Conservation (phyloP, 2,888 invertebrate species). For the Xestoiulus laeticollis region DNA sequence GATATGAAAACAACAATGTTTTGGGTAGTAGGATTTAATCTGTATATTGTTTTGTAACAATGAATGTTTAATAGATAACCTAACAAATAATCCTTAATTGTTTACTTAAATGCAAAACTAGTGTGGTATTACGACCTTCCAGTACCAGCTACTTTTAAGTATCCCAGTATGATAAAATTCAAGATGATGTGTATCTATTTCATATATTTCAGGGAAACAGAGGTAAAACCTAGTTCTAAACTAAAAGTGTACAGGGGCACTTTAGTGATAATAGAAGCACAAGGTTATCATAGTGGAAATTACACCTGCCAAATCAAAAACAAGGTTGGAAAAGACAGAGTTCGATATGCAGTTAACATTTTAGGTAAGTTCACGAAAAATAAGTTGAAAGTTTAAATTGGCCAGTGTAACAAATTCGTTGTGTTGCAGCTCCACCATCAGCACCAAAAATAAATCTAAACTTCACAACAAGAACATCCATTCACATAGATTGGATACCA, state of each 20-base stretch:
- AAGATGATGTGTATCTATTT: neutral
- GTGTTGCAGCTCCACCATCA: constrained; percentile 50
- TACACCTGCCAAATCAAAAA: constrained; percentile 94
- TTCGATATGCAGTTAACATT: constrained; percentile 87
- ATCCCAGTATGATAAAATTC: too few species aligned
- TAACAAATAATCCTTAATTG: too few species aligned
- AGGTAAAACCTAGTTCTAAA: constrained; percentile 48
- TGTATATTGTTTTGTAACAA: too few species aligned
- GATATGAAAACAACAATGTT: too few species aligned
- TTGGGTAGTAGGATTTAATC: too few species aligned
- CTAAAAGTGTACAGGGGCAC: constrained; percentile 74
- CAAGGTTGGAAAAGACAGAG: constrained; percentile 91
- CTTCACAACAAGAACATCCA: constrained; percentile 51
- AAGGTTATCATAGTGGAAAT: constrained; percentile 90
- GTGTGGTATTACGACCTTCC: too few species aligned
- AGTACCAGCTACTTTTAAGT: too few species aligned
- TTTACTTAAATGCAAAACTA: too few species aligned
- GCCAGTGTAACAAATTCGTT: neutral
- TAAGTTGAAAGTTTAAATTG: neutral
- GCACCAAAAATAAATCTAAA: constrained; percentile 41
- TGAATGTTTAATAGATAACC: too few species aligned
- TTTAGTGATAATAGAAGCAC: constrained; percentile 87
- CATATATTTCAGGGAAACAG: constrained; percentile 35
- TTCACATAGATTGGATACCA: constrained; percentile 54
- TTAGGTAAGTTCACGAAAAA: constrained; percentile 70